Evolutionary conservation across 2,797 vertebrate genomes (phyloP).

Genomic region (Lithobates sylvaticus): DNA sequence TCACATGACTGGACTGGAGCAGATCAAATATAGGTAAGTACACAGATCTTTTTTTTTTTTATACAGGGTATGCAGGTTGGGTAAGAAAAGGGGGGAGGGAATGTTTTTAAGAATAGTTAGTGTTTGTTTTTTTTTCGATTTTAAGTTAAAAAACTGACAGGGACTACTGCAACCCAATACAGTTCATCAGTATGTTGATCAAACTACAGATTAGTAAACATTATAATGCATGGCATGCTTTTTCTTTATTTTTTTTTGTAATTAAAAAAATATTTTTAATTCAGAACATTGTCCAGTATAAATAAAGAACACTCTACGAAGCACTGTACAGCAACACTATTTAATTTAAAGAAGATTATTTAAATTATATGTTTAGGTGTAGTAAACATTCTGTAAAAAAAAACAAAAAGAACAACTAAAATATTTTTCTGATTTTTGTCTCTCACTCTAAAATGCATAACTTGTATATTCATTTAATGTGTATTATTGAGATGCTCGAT

Average conservation of each 20-base stretch:
- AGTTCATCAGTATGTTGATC: background rate
- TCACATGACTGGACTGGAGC: too few species aligned
- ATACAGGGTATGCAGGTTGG: too few species aligned
- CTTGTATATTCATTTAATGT: background rate
- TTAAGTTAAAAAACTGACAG: background rate
- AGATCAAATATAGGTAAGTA: too few species aligned
- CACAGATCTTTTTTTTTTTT: too few species aligned
- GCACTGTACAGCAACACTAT: conserved; percentile 54
- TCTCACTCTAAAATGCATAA: background rate
- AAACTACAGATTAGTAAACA: too few species aligned
- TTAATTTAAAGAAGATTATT: conserved; percentile 58
- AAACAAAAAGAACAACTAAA: background rate
- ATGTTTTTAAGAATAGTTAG: too few species aligned
- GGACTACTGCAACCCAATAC: background rate
- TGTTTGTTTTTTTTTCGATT: too few species aligned
- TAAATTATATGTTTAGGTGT: conserved; percentile 41
- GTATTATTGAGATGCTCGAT: conserved; percentile 45
- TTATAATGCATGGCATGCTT: conserved; percentile 3
- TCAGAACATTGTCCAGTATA: conserved; percentile 50
- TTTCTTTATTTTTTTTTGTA: conserved; percentile 11
- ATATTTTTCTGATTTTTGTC: background rate
- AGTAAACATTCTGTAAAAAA: conserved; percentile 33
- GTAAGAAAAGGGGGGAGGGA: too few species aligned
- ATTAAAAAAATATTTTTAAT: conserved; percentile 60
- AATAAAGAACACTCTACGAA: conserved; percentile 55